Evolutionary conservation across 2,113 vertebrate genomes (phyloP), one percentile per base, ranked within the genome.

Genomic region (Ornithorhynchus anatinus): DNA sequence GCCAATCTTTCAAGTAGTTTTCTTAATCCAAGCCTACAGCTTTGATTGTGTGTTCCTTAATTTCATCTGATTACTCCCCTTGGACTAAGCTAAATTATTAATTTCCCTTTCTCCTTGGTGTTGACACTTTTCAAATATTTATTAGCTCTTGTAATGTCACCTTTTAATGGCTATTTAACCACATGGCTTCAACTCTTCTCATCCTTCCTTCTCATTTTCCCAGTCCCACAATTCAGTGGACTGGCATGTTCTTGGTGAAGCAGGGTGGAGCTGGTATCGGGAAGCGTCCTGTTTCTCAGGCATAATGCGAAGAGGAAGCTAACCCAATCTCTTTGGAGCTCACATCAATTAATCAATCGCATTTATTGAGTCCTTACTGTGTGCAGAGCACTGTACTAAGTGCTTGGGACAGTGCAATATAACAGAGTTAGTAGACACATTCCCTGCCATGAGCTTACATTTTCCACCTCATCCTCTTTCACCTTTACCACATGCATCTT

Each of bases 1-100:
- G 8, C 13, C 57, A 25, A n/a, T 29, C 27, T 3, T 15, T 0
- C 10, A 16, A 23, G 29, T 22, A 1, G 0, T 3, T 27, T 11
- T 32, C 25, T 4, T 23, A 31, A 19, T 22, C 22, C 20, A 2
- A 7, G 33, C 17, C 40, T n/a, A 11, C 36, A 4, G 5, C 1
- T 13, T 11, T 6, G 0, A 0, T 23, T 3, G 11, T 12, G 20
- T 20, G 15, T n/a, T 45, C 42, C 22, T 65, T 22, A 7, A 44
- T 20, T 14, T 35, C 43, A 2, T 0, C 8, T 10, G 33, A 40
- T 56, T 45, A 39, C 31, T 11, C 7, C 14, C 29, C 10, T n/a
- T 6, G 13, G n/a, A 29, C 11, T 2, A 16, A 37, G 10, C 8
- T 3, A 5, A 19, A 52, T 31, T 15, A 60, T 67, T 23, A 2